phyloP scores from a whole-genome alignment of 2,888 invertebrate genomes.

The Scelioninae gen. 2 region DNA sequence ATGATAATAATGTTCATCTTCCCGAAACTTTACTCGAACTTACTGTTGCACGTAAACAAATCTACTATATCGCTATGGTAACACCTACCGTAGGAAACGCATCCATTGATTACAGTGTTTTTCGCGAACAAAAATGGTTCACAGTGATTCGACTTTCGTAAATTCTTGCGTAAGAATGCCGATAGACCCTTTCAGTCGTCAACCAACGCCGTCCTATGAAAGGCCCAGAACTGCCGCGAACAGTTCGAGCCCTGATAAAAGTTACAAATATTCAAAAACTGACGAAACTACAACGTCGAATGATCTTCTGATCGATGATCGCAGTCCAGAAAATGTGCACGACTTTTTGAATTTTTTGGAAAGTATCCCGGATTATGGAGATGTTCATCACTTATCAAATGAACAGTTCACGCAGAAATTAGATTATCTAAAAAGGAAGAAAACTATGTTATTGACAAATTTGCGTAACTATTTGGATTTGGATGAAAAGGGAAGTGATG shows the following conservation, averaged over 20 bases:
- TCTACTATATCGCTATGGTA: conserved; percentile 35
- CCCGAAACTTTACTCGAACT: too few species aligned
- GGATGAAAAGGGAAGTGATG: conserved; percentile 63
- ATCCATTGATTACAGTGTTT: conserved; percentile 50
- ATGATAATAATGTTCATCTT: too few species aligned
- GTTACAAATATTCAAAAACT: conserved; percentile 40
- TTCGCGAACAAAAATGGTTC: conserved; percentile 73
- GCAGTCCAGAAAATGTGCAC: conserved; percentile 74
- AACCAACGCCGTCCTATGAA: conserved; percentile 84
- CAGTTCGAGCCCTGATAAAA: conserved; percentile 38
- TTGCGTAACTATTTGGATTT: conserved; percentile 71
- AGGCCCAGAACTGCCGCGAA: conserved; percentile 71
- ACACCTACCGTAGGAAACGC: conserved; percentile 33
- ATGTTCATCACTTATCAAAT: conserved; percentile 84
- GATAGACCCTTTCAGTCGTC: conserved; percentile 83
- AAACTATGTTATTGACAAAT: conserved; percentile 75
- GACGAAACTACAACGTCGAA: conserved; percentile 59
- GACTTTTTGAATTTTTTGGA: conserved; percentile 83
- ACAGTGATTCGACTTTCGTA: conserved; percentile 81
- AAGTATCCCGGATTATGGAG: conserved; percentile 88
- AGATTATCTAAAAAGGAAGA: conserved; percentile 81
- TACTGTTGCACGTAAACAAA: conserved; percentile 40
- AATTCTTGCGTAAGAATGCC: conserved; percentile 85
- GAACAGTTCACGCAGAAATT: conserved; percentile 85
- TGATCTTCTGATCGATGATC: conserved; percentile 32